Evolutionary conservation across 2,113 vertebrate genomes (phyloP), one percentile per base, ranked within the genome.

Genomic region (Clarias gariepinus): DNA sequence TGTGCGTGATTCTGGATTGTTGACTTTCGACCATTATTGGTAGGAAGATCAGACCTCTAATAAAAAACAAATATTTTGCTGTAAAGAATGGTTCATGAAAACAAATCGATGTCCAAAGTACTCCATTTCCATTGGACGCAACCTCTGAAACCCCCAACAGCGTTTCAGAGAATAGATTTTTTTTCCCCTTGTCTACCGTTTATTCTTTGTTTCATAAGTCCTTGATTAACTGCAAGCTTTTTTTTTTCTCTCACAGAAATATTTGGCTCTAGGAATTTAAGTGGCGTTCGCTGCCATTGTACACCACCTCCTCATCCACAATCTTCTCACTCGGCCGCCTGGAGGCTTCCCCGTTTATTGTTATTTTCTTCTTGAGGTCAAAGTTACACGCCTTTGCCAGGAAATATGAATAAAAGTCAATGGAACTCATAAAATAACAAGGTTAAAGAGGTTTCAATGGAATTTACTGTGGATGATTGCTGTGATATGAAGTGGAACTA

Each of bases 381-480:
- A 84, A 83, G 88, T 57, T 86, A 68, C 78, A 87, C 28, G 1
- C n/a, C 73, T 25, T 4, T 82, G 92, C 92, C 92, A 94, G 93
- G 91, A 94, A 93, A 93, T 92, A 91, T 90, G 87, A 92, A 93
- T 90, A 91, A 92, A 93, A 91, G 89, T 88, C 81, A 87, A 83
- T 84, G 88, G 71, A 55, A 87, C 84, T 87, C 57, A 82, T 82
- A 87, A 86, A 88, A 89, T 86, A 83, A 55, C 30, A 28, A 87
- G 68, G 84, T 88, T 88, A 91, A 91, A 90, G 86, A 90, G 87
- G 81, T 84, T 92, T 90, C 86, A 84, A 55, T 89, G 71, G 82
- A 53, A 91, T 92, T 85, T 88, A 90, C 91, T 88, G 88, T 82
- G 90, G 89, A 86, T 76, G 25, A 90, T 41, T 68, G 87, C 89